phyloP scores from a whole-genome alignment of 2,113 vertebrate genomes.

The Aspidoscelis tigris region DNA sequence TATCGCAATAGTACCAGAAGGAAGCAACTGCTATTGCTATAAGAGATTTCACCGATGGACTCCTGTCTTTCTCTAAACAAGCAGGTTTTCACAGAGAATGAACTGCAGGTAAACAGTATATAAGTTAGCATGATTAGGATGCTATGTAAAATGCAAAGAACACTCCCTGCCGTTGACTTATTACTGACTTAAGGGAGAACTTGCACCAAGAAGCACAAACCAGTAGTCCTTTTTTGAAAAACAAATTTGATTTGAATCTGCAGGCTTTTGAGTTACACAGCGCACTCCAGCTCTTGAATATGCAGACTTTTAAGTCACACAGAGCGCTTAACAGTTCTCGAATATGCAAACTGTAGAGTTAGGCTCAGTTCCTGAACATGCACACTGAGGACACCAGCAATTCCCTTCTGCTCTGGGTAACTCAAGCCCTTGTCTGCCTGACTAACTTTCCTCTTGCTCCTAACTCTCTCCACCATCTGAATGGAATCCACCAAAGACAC shows the following conservation, averaged over 20 bases:
- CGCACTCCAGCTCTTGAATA: not conserved
- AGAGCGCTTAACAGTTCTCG: too few relatives aligned
- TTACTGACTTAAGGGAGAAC: not conserved
- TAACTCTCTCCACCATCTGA: too few relatives aligned
- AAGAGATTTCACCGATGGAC: too few relatives aligned
- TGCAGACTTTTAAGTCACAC: too few relatives aligned
- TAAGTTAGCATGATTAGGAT: not conserved
- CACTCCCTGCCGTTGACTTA: not conserved
- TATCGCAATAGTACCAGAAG: too few relatives aligned
- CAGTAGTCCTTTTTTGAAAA: not conserved
- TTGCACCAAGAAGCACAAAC: not conserved
- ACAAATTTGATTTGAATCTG: not conserved
- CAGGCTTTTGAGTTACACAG: not conserved
- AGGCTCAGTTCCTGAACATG: too few relatives aligned
- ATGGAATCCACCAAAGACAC: not conserved
- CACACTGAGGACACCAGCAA: not conserved
- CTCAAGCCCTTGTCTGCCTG: not conserved
- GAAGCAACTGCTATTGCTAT: too few relatives aligned
- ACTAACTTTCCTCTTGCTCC: not conserved
- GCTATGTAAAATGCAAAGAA: not conserved
- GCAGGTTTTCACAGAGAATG: too few relatives aligned
- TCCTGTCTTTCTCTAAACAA: too few relatives aligned
- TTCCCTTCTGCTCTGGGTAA: not conserved
- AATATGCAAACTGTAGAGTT: not conserved
- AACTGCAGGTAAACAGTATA: not conserved